Evolutionary conservation across 2,888 invertebrate genomes (phyloP).

Genomic region (Megalurothrips usitatus): DNA sequence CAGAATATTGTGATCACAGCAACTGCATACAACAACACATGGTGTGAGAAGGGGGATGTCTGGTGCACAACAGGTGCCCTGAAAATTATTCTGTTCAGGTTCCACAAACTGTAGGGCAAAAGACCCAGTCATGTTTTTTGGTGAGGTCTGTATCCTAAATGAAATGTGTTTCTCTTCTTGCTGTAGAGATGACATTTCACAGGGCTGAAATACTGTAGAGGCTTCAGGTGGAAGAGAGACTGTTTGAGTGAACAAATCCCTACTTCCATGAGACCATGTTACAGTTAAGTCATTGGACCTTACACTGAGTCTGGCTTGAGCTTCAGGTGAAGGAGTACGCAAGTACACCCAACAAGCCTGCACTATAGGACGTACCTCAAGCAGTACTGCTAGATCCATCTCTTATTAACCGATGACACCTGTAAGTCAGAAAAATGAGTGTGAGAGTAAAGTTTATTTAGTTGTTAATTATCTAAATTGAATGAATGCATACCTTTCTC

Average conservation of each 20-base stretch:
- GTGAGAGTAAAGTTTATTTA: not conserved
- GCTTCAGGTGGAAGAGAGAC: not conserved
- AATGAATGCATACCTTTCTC: constrained; percentile 50
- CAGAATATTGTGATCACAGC: constrained; percentile 44
- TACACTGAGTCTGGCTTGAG: not conserved
- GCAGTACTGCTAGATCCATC: constrained; percentile 50
- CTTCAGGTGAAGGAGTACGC: constrained; percentile 41
- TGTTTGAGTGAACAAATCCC: not conserved
- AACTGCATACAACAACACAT: constrained; percentile 42
- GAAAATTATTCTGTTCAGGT: not conserved
- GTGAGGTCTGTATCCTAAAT: constrained; percentile 49
- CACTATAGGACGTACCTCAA: constrained; percentile 57
- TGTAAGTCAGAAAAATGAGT: constrained; percentile 28
- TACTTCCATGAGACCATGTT: not conserved
- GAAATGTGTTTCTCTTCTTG: constrained; percentile 40
- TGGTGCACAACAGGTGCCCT: constrained; percentile 29
- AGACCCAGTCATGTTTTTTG: constrained; percentile 46
- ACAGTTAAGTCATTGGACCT: not conserved
- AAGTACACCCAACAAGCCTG: constrained; percentile 57
- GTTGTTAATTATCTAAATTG: not conserved
- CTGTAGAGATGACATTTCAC: constrained; percentile 29
- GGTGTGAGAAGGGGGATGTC: constrained; percentile 34
- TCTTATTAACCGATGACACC: constrained; percentile 36
- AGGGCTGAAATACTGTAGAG: constrained; percentile 28
- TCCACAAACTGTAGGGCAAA: constrained; percentile 36